These are phyloP conservation scores for Hofmannophila pseudospretella DNA, from an alignment of 2,888 invertebrate species.

Conservation along the genomic window DNA sequence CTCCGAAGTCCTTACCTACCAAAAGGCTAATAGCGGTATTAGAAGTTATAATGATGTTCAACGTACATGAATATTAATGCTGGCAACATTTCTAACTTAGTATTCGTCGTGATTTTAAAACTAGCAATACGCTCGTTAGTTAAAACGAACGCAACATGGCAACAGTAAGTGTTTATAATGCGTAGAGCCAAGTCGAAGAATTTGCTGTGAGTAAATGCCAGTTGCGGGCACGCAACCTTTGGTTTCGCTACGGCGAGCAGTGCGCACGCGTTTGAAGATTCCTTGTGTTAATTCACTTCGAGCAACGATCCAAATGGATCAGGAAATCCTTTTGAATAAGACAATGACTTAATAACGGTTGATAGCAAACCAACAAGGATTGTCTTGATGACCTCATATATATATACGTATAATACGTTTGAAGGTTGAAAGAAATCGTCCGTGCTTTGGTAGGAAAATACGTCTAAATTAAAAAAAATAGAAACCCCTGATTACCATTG, in stretches of 20 bases:
- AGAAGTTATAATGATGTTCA: too few species aligned
- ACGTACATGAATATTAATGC: not conserved
- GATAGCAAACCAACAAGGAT: too few species aligned
- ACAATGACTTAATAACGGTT: too few species aligned
- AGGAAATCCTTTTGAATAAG: constrained; percentile 1
- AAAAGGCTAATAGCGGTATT: too few species aligned
- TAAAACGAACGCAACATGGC: constrained; percentile 14
- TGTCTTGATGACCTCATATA: too few species aligned
- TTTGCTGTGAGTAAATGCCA: constrained; percentile 23
- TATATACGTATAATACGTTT: too few species aligned
- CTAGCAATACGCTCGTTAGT: constrained; percentile 1
- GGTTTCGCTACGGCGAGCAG: constrained; percentile 30
- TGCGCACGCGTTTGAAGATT: constrained; percentile 28
- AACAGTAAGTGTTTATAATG: constrained; percentile 18
- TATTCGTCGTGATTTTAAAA: constrained; percentile 5
- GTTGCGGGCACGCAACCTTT: constrained; percentile 37
- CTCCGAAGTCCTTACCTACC: too few species aligned
- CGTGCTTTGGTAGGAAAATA: too few species aligned
- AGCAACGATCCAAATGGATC: not conserved
- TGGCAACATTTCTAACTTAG: constrained; percentile 3
- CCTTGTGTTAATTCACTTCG: constrained; percentile 27
- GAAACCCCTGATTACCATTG: too few species aligned
- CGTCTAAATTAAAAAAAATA: too few species aligned
- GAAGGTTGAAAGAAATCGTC: too few species aligned
- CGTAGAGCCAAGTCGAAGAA: constrained; percentile 15